Conservation (phyloP, 2,113 vertebrate genomes). For the Australoheros scitulus region DNA sequence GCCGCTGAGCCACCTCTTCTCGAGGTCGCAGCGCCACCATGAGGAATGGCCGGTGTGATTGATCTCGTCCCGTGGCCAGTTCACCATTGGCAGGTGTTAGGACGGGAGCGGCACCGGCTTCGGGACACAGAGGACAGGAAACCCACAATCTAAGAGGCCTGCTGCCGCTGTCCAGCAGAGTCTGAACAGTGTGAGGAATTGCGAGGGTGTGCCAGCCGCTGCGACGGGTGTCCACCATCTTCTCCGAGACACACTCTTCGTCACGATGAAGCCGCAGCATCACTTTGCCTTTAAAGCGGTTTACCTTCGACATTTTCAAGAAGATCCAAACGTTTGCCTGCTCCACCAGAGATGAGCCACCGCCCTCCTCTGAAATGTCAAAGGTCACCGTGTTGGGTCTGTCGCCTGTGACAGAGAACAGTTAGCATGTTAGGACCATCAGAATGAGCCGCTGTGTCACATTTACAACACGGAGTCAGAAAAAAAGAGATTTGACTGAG, state of each 20-base stretch:
- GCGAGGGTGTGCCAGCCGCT: slow-evolving; percentile 94
- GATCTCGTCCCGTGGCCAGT: slow-evolving; percentile 76
- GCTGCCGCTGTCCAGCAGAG: slow-evolving; percentile 81
- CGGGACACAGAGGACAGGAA: slow-evolving; percentile 87
- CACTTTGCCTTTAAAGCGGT: slow-evolving; percentile 86
- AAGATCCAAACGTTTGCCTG: slow-evolving; percentile 95
- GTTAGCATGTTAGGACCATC: neutral
- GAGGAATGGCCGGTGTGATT: slow-evolving; percentile 92
- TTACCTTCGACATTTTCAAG: slow-evolving; percentile 88
- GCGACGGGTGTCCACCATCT: slow-evolving; percentile 89
- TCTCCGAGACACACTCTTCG: slow-evolving; percentile 84
- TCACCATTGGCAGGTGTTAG: slow-evolving; percentile 72
- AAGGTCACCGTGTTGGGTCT: slow-evolving; percentile 83
- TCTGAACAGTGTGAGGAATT: slow-evolving; percentile 84
- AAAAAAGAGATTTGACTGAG: too few species aligned
- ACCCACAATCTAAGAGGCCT: slow-evolving; percentile 83
- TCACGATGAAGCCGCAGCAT: slow-evolving; percentile 81
- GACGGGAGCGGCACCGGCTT: slow-evolving; percentile 83
- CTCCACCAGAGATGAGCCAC: slow-evolving; percentile 83
- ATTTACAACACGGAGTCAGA: neutral
- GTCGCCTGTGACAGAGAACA: slow-evolving; percentile 77
- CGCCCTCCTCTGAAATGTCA: slow-evolving; percentile 90
- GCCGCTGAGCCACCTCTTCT: slow-evolving; percentile 82
- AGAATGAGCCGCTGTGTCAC: neutral
- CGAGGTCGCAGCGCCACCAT: slow-evolving; percentile 86